These are phyloP conservation scores for Neoascia interrupta DNA, from an alignment of 2,888 invertebrate species.

Conservation along the genomic window DNA sequence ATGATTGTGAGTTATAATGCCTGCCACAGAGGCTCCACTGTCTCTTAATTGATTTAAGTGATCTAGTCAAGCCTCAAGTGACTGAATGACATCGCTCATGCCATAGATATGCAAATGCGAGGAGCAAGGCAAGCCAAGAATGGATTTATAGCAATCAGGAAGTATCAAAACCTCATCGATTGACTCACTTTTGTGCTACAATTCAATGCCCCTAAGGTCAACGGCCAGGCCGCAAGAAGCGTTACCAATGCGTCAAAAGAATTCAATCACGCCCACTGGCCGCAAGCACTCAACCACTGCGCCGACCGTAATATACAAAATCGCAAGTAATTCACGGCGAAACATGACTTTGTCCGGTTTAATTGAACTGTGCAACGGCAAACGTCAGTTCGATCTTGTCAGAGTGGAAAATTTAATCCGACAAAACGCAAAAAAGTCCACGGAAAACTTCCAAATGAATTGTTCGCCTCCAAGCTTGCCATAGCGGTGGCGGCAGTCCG, in stretches of 20 bases:
- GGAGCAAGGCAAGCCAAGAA: background rate
- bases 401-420: slow-evolving; percentile 55
- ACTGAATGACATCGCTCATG: slow-evolving; percentile 37
- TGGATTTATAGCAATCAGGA: slow-evolving; percentile 20
- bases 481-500: background rate
- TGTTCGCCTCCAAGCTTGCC: slow-evolving; percentile 22
- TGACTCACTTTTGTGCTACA: background rate
- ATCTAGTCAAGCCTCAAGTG: slow-evolving; percentile 34
- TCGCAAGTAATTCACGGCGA: slow-evolving; percentile 39
- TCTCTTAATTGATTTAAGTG: slow-evolving; percentile 64
- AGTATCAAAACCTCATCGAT: too few species aligned
- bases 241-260: background rate
- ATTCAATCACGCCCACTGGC: slow-evolving; percentile 23
- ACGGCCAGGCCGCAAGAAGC: slow-evolving; percentile 11
- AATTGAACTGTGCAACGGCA: slow-evolving; percentile 53
- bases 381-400: slow-evolving; percentile 51
- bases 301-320: slow-evolving; percentile 24
- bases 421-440: slow-evolving; percentile 53
- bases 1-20: slow-evolving; percentile 9
- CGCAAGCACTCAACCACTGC: slow-evolving; percentile 8
- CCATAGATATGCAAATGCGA: slow-evolving; percentile 19
- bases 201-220: slow-evolving; percentile 25
- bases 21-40: slow-evolving; percentile 18
- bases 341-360: slow-evolving; percentile 54
- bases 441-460: slow-evolving; percentile 50